Evolutionary conservation across 2,113 vertebrate species (phyloP).

Genomic region (Rostratula benghalensis): DNA sequence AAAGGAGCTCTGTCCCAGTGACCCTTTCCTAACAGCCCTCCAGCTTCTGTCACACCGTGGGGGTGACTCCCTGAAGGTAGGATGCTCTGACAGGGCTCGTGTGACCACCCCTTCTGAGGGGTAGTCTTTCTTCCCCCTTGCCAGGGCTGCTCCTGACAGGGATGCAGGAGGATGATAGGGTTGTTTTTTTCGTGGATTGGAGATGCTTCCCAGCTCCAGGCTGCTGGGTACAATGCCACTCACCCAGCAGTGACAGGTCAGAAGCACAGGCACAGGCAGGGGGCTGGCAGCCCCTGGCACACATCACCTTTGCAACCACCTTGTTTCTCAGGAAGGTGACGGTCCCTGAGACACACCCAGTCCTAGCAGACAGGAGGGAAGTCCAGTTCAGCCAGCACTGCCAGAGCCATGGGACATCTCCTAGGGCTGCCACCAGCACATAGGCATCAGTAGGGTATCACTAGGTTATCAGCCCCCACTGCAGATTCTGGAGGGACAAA

Average conservation of each 20-base stretch:
- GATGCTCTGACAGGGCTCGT: not conserved
- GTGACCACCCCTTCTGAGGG: not conserved
- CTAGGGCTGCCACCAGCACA: not conserved
- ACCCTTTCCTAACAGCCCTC: not conserved
- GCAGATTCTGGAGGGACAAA: not conserved
- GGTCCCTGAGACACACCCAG: not conserved
- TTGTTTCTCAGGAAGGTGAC: not conserved
- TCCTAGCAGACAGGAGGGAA: not conserved
- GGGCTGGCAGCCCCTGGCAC: not conserved
- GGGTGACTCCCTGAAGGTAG: not conserved
- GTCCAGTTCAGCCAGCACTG: not conserved
- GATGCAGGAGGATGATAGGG: too few species aligned
- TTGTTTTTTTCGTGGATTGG: not conserved
- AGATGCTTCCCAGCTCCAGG: not conserved
- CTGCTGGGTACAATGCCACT: not conserved
- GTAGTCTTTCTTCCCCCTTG: fast-evolving
- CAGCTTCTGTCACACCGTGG: not conserved
- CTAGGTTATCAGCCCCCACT: not conserved
- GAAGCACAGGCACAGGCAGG: fast-evolving
- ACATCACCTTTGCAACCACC: not conserved
- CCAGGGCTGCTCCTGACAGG: fast-evolving
- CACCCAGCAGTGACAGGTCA: not conserved
- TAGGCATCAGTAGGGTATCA: not conserved
- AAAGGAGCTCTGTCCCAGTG: not conserved
- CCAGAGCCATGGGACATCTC: not conserved